These are phyloP conservation scores for Lophura nycthemera DNA, from an alignment of 2,113 vertebrate species.

Conservation along the genomic window DNA sequence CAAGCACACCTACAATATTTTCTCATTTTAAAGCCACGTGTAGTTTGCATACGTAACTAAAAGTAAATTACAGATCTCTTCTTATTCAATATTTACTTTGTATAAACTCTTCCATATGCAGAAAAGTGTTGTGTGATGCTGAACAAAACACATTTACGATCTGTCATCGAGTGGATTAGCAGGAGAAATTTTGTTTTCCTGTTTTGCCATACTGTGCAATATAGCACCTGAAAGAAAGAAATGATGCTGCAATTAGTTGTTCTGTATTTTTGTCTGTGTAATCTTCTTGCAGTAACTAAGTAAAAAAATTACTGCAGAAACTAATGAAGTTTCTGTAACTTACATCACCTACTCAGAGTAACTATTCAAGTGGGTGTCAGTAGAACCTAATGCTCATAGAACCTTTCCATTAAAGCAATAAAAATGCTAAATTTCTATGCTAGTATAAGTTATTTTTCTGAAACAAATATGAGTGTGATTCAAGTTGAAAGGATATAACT, in stretches of 20 bases:
- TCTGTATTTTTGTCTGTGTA: not conserved
- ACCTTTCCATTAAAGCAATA: not conserved
- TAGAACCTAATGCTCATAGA: not conserved
- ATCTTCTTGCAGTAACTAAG: not conserved
- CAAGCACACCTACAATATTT: not conserved
- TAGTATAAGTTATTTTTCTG: not conserved
- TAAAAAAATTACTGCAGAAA: not conserved
- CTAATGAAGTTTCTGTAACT: not conserved
- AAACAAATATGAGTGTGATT: conserved; percentile 48
- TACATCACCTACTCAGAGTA: not conserved
- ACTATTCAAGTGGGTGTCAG: not conserved
- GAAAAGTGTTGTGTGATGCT: not conserved
- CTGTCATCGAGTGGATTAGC: not conserved
- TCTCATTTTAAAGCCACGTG: not conserved
- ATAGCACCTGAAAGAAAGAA: not conserved
- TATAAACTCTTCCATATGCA: not conserved
- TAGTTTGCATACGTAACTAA: not conserved
- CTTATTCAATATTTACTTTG: not conserved
- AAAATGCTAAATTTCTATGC: not conserved
- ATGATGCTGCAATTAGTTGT: not conserved
- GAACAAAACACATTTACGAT: not conserved
- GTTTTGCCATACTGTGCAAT: not conserved
- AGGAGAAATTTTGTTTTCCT: not conserved
- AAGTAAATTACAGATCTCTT: not conserved
- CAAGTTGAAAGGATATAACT: not conserved